Percentiles rank a stretch among this genome's conserved stretches.
phyloP scores from a whole-genome alignment of 37 sponge, comb jelly and placozoan genomes.

The Lycopodina hypogea region DNA sequence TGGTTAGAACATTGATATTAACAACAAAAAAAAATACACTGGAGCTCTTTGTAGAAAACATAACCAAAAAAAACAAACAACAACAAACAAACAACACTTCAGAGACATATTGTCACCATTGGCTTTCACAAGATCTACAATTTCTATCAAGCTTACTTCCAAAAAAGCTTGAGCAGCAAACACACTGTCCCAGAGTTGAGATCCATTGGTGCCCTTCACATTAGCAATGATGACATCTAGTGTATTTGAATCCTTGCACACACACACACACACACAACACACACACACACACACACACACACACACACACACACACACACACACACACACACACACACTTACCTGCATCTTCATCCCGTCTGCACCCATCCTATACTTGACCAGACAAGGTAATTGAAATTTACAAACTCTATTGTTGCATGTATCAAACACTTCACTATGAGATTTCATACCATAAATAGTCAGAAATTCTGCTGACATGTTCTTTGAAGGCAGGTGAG shows the following conservation, averaged over 20 bases:
- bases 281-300: background rate
- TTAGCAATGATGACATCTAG: no score
- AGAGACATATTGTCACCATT: no score
- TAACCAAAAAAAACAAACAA: no score
- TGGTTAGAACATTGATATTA: no score
- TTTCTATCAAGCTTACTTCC: constrained; percentile 53
- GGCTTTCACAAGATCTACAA: no score
- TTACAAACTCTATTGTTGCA: background rate
- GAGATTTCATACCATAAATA: constrained; percentile 72
- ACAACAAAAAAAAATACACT: no score
- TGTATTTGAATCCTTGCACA: no score
- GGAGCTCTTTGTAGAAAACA: no score
- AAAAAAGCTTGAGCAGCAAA: constrained; percentile 85
- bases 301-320: background rate
- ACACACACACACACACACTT: background rate
- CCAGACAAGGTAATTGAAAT: background rate
- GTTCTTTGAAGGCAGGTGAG: constrained; percentile 62
- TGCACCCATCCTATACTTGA: constrained; percentile 65
- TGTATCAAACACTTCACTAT: no score
- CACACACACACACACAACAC: no score
- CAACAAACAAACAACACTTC: no score
- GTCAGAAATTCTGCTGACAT: constrained; percentile 76
- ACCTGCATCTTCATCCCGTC: constrained; percentile 96
- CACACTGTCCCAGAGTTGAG: constrained; percentile 86
- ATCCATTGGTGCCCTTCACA: constrained; percentile 86